Conservation (phyloP, 2,888 invertebrate genomes). For the Pharmacophagus antenor region DNA sequence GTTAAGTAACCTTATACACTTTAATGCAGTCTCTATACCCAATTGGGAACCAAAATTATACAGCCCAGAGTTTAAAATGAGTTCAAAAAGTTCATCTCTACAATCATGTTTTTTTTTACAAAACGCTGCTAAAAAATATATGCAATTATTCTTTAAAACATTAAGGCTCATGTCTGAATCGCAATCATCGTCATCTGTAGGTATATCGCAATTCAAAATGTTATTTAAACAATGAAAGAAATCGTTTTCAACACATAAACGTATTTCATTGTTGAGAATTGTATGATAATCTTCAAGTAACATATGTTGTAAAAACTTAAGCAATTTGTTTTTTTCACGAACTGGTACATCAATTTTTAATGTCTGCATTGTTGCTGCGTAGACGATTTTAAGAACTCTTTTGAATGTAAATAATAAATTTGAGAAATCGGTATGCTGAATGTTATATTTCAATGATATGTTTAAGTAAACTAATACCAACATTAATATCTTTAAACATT, state of each 20-base stretch:
- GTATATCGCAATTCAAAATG: constrained; percentile 49
- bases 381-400: constrained; percentile 45
- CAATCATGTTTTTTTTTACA: constrained; percentile 53
- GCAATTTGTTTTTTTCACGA: constrained; percentile 46
- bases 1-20: constrained; percentile 55
- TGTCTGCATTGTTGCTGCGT: constrained; percentile 40
- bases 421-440: constrained; percentile 40
- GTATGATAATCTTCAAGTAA: constrained; percentile 48
- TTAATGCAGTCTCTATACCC: constrained; percentile 57
- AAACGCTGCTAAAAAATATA: constrained; percentile 60
- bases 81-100: constrained; percentile 57
- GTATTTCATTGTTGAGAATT: constrained; percentile 44
- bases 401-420: constrained; percentile 43
- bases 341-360: constrained; percentile 47
- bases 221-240: constrained; percentile 59
- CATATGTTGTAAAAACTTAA: constrained; percentile 48
- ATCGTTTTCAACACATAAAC: constrained; percentile 48
- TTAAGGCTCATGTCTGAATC: constrained; percentile 53
- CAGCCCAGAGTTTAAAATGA: constrained; percentile 56
- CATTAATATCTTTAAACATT: constrained; percentile 46
- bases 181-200: constrained; percentile 48
- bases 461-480: constrained; percentile 51
- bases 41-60: constrained; percentile 53
- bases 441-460: constrained; percentile 46
- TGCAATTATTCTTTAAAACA: constrained; percentile 56